Conservation (phyloP, 1,140 invertebrate genomes). For the Streblospio benedicti region DNA sequence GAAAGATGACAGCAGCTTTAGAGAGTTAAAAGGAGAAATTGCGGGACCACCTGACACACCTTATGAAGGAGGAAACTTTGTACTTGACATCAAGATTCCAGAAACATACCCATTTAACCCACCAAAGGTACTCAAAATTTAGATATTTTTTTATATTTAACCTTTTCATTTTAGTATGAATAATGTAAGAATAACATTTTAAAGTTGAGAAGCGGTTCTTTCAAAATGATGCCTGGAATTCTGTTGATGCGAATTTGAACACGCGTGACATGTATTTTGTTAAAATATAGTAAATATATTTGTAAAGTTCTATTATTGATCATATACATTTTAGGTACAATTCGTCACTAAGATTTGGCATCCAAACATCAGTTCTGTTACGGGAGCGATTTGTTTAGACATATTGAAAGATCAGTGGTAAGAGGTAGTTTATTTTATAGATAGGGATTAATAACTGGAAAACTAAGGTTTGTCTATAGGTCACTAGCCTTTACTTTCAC, state of each 20-base stretch:
- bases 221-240: too few relatives aligned
- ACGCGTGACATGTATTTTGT: too few relatives aligned
- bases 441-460: not conserved
- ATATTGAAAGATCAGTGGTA: constrained; percentile 98
- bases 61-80: constrained; percentile 88
- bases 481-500: too few relatives aligned
- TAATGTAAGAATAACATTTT: constrained; percentile 7
- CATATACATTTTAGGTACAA: constrained; percentile 44
- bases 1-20: constrained; percentile 80
- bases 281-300: too few relatives aligned
- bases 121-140: constrained; percentile 76
- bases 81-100: constrained; percentile 94
- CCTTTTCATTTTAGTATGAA: not conserved
- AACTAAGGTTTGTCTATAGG: too few relatives aligned
- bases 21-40: constrained; percentile 75
- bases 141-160: not conserved
- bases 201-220: too few relatives aligned
- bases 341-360: constrained; percentile 99
- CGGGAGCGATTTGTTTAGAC: constrained; percentile 96
- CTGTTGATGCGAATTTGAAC: too few relatives aligned
- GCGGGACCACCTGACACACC: constrained; percentile 81
- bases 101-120: constrained; percentile 99
- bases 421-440: constrained; percentile 14
- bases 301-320: not conserved
- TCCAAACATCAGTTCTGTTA: constrained; percentile 98